Conservation (phyloP, 2,797 vertebrate genomes). For the Apogon hyalosoma region DNA sequence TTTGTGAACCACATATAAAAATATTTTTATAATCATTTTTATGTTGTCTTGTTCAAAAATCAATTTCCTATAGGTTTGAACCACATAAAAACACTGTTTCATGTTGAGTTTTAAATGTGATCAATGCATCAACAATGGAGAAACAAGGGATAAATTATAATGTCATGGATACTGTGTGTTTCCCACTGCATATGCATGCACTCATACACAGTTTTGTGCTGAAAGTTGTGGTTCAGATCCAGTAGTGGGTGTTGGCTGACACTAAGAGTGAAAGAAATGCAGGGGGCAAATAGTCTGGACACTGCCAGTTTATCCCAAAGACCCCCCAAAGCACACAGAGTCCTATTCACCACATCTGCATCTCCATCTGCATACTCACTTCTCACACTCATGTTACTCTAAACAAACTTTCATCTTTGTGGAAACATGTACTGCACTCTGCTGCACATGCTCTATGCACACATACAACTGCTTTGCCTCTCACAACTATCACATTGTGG, state of each 20-base stretch:
- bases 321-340: constrained; percentile 52
- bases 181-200: constrained; percentile 3
- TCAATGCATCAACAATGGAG: no score
- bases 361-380: constrained; percentile 66
- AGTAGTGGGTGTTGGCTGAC: constrained; percentile 43
- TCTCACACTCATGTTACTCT: constrained; percentile 61
- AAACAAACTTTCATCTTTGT: constrained; percentile 75
- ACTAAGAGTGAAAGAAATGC: constrained; percentile 38
- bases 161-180: no score
- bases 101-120: no score
- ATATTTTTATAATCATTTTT: no score
- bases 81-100: no score
- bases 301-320: constrained; percentile 49
- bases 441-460: constrained; percentile 38
- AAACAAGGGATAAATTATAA: no score
- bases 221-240: constrained; percentile 17
- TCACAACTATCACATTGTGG: constrained; percentile 56
- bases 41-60: no score
- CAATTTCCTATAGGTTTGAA: no score
- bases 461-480: constrained; percentile 40
- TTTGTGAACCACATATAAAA: no score
- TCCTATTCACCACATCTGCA: constrained; percentile 72
- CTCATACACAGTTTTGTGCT: background rate
- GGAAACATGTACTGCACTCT: constrained; percentile 53
- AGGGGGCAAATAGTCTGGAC: constrained; percentile 8